phyloP scores from a whole-genome alignment of 2,888 invertebrate genomes.

The Agrotis puta region DNA sequence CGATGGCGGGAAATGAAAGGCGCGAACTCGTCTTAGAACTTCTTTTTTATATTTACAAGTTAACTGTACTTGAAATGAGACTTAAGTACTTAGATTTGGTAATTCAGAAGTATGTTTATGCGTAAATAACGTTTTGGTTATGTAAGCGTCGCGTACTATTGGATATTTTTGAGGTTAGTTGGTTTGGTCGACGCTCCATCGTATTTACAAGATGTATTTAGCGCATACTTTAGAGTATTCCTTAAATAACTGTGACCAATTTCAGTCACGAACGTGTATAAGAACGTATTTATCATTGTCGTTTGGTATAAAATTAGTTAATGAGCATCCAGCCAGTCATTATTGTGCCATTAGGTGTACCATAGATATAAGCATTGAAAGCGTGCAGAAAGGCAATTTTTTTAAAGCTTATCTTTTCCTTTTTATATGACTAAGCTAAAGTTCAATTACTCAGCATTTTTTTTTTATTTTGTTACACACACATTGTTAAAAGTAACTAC shows the following conservation, averaged over 20 bases:
- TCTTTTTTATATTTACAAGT: conserved; percentile 65
- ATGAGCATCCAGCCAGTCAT: conserved; percentile 39
- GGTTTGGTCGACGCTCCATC: conserved; percentile 48
- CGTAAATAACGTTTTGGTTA: conserved; percentile 65
- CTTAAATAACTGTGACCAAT: conserved; percentile 64
- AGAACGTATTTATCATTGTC: conserved; percentile 29
- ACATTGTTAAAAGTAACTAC: neutral
- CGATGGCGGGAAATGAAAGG: conserved; percentile 88
- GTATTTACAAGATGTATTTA: conserved; percentile 55
- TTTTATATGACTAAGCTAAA: neutral
- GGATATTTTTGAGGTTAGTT: conserved; percentile 73
- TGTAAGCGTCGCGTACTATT: conserved; percentile 64
- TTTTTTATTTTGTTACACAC: neutral
- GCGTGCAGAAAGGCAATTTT: conserved; percentile 25
- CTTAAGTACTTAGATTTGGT: conserved; percentile 26
- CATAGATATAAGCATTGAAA: conserved; percentile 29
- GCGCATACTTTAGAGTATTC: conserved; percentile 56
- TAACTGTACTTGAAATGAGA: conserved; percentile 60
- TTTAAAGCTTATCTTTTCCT: conserved; percentile 1
- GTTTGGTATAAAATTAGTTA: conserved; percentile 34
- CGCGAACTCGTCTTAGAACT: conserved; percentile 64
- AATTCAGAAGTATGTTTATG: conserved; percentile 41
- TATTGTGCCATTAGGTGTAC: conserved; percentile 42
- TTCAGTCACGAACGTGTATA: conserved; percentile 35
- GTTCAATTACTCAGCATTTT: conserved; percentile 4